Base-by-base conservation (phyloP, 2,797 vertebrate species). In the Cetoscarus ocellatus region DNA sequence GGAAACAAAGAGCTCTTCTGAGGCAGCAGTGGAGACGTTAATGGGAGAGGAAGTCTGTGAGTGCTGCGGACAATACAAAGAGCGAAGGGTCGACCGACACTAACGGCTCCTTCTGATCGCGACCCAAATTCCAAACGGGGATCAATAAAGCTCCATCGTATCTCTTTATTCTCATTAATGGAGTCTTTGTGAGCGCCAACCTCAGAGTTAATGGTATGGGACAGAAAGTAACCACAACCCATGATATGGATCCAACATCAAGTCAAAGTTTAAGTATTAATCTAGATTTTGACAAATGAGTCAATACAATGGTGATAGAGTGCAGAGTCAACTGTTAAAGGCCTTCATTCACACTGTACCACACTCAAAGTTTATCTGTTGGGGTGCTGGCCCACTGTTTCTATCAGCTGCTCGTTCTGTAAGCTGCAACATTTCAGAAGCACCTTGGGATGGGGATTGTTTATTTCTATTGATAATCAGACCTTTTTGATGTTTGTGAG, bases 1-100 rank as follows among this genome's bases (percentile, higher is more conserved):
- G 61, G n/a, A 70, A 39, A 84, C 77, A 82, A 77, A 83, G 74
- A 59, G 74, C 47, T 61, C 68, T 61, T 76, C 74, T 66, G 42
- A 43, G 66, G 69, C 71, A 54, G 68, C 56, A 7, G 35, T 1
- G 10, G 17, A 78, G 80, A 89, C 61, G 8, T 39, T 85, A 76
- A 86, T 72, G 57, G 71, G 65, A 67, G 58, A 70, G 55, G 81
- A 86, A 73, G 61, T 60, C 39, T 79, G 11, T 27, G 42, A 48
- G 40, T 6, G 44, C 45, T 12, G 10, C 6, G 35, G 54, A 84
- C 77, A 84, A 84, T 49, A 13, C 34, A 9, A 35, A 70, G 64
- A 61, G 42, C 3, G 4, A 58, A 67, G 60, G 68, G 58, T 64
- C 13, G 18, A 53, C 38, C 3, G 14, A 0, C 18, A 63, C 15